phyloP scores from a whole-genome alignment of 2,113 vertebrate genomes.

The Nestor notabilis region DNA sequence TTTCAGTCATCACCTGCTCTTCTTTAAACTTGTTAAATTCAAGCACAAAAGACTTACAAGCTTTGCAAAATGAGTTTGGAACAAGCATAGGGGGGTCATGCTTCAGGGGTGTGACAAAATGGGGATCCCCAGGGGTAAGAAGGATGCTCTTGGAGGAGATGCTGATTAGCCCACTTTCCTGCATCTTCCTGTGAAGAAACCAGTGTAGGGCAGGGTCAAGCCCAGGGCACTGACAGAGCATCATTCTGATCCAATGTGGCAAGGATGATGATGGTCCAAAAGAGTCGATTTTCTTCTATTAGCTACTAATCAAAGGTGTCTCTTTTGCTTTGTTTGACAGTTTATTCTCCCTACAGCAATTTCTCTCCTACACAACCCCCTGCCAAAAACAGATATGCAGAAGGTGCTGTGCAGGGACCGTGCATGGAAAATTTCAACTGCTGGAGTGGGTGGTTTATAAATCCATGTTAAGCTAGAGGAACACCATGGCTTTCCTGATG shows the following conservation, averaged over 20 bases:
- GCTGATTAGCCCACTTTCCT: background rate
- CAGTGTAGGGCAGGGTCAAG: background rate
- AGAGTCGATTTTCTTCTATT: conserved; percentile 9
- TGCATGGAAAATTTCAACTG: background rate
- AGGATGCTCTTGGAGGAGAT: background rate
- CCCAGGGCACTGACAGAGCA: background rate
- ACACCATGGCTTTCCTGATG: background rate
- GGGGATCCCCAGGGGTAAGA: background rate
- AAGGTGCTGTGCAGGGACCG: background rate
- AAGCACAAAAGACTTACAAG: background rate
- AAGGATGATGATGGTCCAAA: background rate
- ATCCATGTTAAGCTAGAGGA: background rate
- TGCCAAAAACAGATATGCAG: background rate
- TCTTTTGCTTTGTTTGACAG: conserved; percentile 3
- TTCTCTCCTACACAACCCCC: background rate
- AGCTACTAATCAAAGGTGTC: conserved; percentile 21
- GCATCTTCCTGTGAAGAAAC: background rate
- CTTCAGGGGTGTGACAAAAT: background rate
- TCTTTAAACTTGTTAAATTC: background rate
- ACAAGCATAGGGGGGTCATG: background rate
- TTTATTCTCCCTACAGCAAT: conserved; percentile 5
- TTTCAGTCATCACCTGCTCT: background rate
- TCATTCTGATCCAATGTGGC: conserved; percentile 20
- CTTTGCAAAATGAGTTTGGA: background rate
- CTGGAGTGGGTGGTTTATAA: background rate